Evolutionary conservation across 2,888 invertebrate genomes (phyloP).

Genomic region (Tenthredo distinguenda): DNA sequence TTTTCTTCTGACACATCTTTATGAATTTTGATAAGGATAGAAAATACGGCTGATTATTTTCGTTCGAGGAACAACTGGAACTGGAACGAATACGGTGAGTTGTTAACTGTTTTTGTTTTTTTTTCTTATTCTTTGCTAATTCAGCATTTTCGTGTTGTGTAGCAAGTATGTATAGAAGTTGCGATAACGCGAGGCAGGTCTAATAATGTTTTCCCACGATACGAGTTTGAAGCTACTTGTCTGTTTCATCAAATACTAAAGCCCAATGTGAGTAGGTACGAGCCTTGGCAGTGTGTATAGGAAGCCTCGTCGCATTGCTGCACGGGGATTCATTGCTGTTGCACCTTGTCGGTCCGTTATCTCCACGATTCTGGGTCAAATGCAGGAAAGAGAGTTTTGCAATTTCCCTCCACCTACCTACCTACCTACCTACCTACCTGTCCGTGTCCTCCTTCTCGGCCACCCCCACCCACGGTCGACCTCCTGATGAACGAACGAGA

Average conservation of each 20-base stretch:
- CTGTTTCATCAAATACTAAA: slow-evolving; percentile 13
- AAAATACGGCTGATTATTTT: not conserved
- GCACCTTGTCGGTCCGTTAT: slow-evolving; percentile 67
- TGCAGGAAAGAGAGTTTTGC: slow-evolving; percentile 56
- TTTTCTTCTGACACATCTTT: not conserved
- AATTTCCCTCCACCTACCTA: slow-evolving; percentile 49
- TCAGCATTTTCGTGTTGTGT: not conserved
- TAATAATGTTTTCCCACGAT: slow-evolving; percentile 21
- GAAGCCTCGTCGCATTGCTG: slow-evolving; percentile 42
- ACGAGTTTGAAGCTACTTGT: slow-evolving; percentile 2
- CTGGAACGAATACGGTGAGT: not conserved
- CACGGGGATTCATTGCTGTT: slow-evolving; percentile 60
- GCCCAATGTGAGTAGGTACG: not conserved
- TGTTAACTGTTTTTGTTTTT: not conserved
- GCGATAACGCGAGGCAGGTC: not conserved
- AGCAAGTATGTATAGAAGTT: not conserved
- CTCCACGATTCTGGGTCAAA: slow-evolving; percentile 67
- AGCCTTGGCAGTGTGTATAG: slow-evolving; percentile 13
- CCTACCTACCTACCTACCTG: slow-evolving; percentile 2
- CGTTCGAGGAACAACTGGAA: not conserved
- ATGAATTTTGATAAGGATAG: not conserved
- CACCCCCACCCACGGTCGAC: slow-evolving; percentile 35
- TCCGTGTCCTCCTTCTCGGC: slow-evolving; percentile 46
- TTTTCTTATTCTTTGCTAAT: not conserved
- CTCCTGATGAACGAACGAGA: slow-evolving; percentile 51